A percentile compares a stretch with the other conserved stretches of the same genome.
Evolutionary conservation across 2,113 vertebrate species (phyloP).

Genomic region (Mixornis gularis): DNA sequence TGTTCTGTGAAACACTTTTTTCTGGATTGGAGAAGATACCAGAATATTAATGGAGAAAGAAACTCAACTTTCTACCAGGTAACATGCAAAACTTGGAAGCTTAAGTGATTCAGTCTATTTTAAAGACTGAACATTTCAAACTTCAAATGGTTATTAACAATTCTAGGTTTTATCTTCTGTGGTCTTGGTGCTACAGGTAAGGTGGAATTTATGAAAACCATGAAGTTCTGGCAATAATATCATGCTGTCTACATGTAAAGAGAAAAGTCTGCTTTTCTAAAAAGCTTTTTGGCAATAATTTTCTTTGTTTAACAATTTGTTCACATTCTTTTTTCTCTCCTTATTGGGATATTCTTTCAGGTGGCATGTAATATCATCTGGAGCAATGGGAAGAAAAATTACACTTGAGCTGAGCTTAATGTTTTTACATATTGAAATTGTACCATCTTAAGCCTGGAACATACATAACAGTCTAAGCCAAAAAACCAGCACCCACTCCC

Average conservation of each 20-base stretch:
- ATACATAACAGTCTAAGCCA: neutral
- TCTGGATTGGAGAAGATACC: neutral
- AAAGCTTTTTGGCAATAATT: neutral
- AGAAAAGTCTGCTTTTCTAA: neutral
- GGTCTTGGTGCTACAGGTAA: neutral
- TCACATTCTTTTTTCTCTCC: neutral
- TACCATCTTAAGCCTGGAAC: neutral
- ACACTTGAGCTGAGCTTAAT: neutral
- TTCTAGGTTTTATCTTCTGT: neutral
- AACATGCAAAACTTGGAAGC: neutral
- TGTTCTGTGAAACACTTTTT: neutral
- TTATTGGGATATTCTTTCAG: neutral
- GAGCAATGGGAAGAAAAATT: neutral
- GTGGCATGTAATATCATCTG: neutral
- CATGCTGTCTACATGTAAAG: fast-evolving
- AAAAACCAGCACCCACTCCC: neutral
- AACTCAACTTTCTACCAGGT: neutral
- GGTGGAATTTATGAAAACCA: neutral
- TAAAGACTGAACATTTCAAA: neutral
- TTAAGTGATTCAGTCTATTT: neutral
- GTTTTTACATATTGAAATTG: neutral
- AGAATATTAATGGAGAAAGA: neutral
- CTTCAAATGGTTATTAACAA: neutral
- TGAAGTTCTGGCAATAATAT: neutral
- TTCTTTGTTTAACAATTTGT: neutral